phyloP scores from a whole-genome alignment of 2,797 vertebrate species.

The Sebastes taczanowskii region DNA sequence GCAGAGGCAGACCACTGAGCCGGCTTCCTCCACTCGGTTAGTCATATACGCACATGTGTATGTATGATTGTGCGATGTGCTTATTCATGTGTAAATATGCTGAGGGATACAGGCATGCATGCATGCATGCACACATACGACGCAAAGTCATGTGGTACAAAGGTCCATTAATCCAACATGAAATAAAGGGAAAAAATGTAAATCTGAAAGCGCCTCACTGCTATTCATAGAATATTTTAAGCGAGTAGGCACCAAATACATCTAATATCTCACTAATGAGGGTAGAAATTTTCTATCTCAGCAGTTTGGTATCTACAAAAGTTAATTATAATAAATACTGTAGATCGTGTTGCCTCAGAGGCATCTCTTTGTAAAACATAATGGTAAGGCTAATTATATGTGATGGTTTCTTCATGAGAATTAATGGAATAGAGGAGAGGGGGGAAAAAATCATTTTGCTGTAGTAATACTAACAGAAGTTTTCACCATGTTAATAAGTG shows the following conservation, averaged over 20 bases:
- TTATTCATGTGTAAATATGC: constrained; percentile 16
- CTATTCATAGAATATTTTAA: neutral
- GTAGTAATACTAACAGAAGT: neutral
- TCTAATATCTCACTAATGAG: constrained; percentile 7
- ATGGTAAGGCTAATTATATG: constrained; percentile 43
- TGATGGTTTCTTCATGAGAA: constrained; percentile 36
- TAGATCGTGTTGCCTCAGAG: constrained; percentile 15
- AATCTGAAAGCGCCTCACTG: neutral
- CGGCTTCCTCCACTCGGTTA: constrained; percentile 94
- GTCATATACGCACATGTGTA: constrained; percentile 14
- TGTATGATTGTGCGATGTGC: neutral
- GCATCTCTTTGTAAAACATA: constrained; percentile 17
- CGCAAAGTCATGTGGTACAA: neutral
- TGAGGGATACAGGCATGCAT: neutral
- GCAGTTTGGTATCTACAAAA: constrained; percentile 9
- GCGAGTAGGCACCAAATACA: neutral
- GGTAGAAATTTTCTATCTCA: neutral
- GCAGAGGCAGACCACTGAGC: constrained; percentile 95
- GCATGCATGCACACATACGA: neutral
- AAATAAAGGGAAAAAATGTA: neutral
- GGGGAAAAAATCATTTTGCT: neutral
- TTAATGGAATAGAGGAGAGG: constrained; percentile 17
- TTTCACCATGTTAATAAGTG: neutral
- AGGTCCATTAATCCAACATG: neutral
- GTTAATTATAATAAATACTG: constrained; percentile 46